Percentiles rank a stretch among this genome's conserved stretches.
These are phyloP conservation scores for Aethes cnicana DNA, from an alignment of 2,888 invertebrate species.

Conservation along the genomic window DNA sequence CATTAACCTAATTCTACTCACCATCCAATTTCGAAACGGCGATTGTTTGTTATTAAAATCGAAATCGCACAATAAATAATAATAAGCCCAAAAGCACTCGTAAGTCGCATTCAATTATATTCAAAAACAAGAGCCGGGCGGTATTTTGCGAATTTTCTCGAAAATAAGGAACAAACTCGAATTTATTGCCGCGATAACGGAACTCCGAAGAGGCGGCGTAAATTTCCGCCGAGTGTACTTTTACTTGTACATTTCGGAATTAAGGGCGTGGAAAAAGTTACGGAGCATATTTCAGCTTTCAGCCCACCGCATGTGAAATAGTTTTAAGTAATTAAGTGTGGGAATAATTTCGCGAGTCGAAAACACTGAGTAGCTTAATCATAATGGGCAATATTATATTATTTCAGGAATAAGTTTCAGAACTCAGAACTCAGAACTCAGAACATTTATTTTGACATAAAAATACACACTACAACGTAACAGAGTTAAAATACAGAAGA, in stretches of 20 bases:
- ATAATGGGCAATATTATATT: too few relatives aligned
- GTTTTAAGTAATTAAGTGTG: constrained; percentile 1
- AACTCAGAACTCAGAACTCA: too few relatives aligned
- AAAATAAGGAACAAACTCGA: constrained; percentile 53
- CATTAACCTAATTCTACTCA: too few relatives aligned
- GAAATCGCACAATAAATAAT: constrained; percentile 20
- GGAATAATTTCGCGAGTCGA: too few relatives aligned
- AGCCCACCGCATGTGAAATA: constrained; percentile 6
- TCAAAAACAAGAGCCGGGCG: constrained; percentile 48
- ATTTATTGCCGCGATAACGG: constrained; percentile 72
- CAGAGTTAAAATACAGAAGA: too few relatives aligned
- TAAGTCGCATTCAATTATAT: constrained; percentile 59
- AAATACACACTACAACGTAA: too few relatives aligned
- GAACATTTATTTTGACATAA: too few relatives aligned
- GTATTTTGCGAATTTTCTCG: constrained; percentile 49
- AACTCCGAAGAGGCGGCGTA: constrained; percentile 70
- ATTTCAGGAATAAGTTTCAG: too few relatives aligned
- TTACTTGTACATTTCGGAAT: constrained; percentile 42
- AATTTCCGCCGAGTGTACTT: constrained; percentile 56
- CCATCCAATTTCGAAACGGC: not conserved
- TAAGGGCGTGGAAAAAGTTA: constrained; percentile 25
- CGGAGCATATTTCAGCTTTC: constrained; percentile 15
- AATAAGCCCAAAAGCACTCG: constrained; percentile 29
- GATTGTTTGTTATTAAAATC: constrained; percentile 20
- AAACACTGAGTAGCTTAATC: too few relatives aligned